A percentile compares a stretch with the other conserved stretches of the same genome.
These are phyloP conservation scores for Uropsilus gracilis DNA, from an alignment of 2,113 vertebrate species.

Conservation along the genomic window DNA sequence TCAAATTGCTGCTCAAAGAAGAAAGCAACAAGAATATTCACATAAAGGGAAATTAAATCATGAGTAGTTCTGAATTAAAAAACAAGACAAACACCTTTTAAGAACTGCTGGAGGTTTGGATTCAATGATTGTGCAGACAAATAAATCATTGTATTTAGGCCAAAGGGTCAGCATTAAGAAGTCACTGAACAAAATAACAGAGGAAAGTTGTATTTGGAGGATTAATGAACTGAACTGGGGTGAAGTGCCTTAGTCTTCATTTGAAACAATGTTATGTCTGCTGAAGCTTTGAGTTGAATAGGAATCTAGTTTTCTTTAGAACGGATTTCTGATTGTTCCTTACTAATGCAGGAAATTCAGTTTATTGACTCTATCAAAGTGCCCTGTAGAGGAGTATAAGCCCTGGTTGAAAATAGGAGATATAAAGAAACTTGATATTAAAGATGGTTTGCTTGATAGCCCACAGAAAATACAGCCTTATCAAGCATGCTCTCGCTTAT, in stretches of 20 bases:
- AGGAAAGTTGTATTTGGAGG: background rate
- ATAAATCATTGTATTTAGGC: background rate
- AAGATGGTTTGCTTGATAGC: constrained; percentile 48
- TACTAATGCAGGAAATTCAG: constrained; percentile 36
- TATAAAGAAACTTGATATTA: constrained; percentile 46
- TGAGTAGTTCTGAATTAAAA: background rate
- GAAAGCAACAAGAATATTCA: background rate
- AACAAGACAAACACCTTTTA: background rate
- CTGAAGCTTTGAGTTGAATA: background rate
- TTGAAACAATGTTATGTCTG: background rate
- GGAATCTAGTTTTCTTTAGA: background rate
- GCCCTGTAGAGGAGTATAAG: background rate
- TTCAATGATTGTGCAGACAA: background rate
- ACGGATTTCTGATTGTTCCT: constrained; percentile 11
- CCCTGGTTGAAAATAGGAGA: background rate
- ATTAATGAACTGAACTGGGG: background rate
- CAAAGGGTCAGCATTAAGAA: background rate
- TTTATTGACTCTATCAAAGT: constrained; percentile 47
- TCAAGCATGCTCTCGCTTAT: background rate
- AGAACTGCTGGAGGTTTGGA: background rate
- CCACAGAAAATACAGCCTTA: constrained; percentile 8
- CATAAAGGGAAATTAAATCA: background rate
- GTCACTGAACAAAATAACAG: background rate
- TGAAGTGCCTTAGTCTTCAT: background rate
- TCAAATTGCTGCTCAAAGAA: no score